Percentiles rank a stretch among this genome's conserved stretches.
phyloP scores from a whole-genome alignment of 2,888 invertebrate genomes.

The Syrista parreyssii region DNA sequence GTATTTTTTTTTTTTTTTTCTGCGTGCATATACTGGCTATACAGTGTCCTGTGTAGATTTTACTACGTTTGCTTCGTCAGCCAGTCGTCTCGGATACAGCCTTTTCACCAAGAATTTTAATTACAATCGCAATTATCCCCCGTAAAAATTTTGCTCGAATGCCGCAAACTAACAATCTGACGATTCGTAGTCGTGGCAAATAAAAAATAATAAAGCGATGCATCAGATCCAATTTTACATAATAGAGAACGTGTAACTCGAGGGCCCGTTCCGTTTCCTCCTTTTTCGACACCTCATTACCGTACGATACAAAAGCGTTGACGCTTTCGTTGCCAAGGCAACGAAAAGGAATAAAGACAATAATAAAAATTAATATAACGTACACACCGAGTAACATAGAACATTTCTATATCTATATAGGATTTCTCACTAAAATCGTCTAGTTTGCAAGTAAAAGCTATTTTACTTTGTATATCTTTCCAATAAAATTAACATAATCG shows the following conservation, averaged over 20 bases:
- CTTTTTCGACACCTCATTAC: conserved; percentile 43
- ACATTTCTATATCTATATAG: background rate
- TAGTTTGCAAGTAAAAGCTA: background rate
- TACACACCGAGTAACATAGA: background rate
- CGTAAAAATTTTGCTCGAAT: conserved; percentile 49
- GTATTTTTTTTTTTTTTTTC: conserved; percentile 13
- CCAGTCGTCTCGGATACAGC: conserved; percentile 8
- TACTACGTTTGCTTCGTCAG: background rate
- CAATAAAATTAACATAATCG: background rate
- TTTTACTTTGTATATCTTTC: background rate
- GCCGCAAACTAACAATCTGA: conserved; percentile 50
- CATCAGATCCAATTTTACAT: conserved; percentile 27
- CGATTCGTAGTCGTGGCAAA: conserved; percentile 3
- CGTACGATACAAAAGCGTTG: background rate
- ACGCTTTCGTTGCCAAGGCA: background rate
- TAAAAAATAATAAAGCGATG: background rate
- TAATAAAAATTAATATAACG: background rate
- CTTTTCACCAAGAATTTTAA: conserved; percentile 59
- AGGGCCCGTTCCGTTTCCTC: background rate
- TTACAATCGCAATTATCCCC: conserved; percentile 61
- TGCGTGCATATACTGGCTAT: background rate
- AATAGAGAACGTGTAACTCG: conserved; percentile 19
- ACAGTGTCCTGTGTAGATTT: background rate
- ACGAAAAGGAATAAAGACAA: background rate
- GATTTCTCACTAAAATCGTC: background rate